Conservation (phyloP, 2,113 vertebrate genomes). For the Laticauda colubrina region DNA sequence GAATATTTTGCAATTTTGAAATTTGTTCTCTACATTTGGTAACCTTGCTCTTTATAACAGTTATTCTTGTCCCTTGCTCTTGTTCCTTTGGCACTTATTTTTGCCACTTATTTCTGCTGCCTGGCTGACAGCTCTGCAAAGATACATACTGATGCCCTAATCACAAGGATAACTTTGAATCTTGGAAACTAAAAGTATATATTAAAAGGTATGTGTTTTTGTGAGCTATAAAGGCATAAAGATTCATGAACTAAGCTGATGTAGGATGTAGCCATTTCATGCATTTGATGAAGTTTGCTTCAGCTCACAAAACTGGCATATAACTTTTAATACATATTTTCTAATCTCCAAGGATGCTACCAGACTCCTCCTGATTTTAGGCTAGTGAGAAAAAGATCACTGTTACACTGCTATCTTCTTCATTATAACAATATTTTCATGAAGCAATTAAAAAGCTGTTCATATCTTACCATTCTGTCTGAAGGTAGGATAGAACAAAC, state of each 20-base stretch:
- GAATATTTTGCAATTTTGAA: not conserved
- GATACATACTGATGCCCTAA: not conserved
- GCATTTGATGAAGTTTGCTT: not conserved
- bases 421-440: not conserved
- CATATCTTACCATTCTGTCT: not conserved
- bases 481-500: not conserved
- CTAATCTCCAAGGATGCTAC: not conserved
- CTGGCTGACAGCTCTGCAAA: not conserved
- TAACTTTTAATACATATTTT: not conserved
- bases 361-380: not conserved
- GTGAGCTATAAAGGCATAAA: not conserved
- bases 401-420: not conserved
- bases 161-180: not conserved
- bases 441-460: not conserved
- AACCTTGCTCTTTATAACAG: not conserved
- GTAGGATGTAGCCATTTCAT: not conserved
- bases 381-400: not conserved
- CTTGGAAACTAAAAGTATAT: not conserved
- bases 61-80: not conserved
- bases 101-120: not conserved
- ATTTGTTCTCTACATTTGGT: not conserved
- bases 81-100: not conserved
- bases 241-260: not conserved
- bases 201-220: not conserved
- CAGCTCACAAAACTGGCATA: not conserved